These are phyloP conservation scores for Centrocercus urophasianus DNA, from an alignment of 2,113 vertebrate species.

Conservation along the genomic window DNA sequence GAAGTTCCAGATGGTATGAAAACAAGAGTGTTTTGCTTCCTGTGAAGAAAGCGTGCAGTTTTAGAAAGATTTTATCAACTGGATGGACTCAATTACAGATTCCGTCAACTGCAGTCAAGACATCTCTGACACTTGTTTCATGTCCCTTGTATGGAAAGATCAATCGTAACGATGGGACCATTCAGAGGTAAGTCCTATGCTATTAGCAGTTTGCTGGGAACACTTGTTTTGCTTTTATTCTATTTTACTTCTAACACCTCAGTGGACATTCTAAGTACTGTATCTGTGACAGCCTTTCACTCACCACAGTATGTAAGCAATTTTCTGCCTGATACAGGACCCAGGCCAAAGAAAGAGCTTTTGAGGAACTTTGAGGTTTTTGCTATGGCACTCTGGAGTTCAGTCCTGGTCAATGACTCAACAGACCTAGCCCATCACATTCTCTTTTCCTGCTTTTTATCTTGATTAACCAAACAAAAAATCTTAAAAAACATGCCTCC, in stretches of 20 bases:
- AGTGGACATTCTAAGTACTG: not conserved
- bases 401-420: not conserved
- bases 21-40: not conserved
- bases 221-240: not conserved
- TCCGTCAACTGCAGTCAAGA: not conserved
- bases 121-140: not conserved
- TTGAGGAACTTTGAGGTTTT: not conserved
- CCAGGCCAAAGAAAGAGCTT: not conserved
- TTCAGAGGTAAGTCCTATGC: not conserved
- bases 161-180: not conserved
- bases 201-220: not conserved
- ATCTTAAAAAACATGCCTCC: not conserved
- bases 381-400: not conserved
- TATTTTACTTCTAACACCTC: not conserved
- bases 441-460: not conserved
- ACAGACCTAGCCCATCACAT: rapidly evolving
- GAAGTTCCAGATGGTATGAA: not conserved
- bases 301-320: not conserved
- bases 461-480: not conserved
- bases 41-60: not conserved
- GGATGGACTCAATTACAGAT: not conserved
- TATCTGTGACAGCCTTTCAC: not conserved
- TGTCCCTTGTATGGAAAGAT: not conserved
- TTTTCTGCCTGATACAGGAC: not conserved
- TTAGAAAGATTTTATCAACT: not conserved